A percentile compares a stretch with the other conserved stretches of the same genome.
phyloP scores from a whole-genome alignment of 2,797 vertebrate species.

The Spinibarbus caldwelli region DNA sequence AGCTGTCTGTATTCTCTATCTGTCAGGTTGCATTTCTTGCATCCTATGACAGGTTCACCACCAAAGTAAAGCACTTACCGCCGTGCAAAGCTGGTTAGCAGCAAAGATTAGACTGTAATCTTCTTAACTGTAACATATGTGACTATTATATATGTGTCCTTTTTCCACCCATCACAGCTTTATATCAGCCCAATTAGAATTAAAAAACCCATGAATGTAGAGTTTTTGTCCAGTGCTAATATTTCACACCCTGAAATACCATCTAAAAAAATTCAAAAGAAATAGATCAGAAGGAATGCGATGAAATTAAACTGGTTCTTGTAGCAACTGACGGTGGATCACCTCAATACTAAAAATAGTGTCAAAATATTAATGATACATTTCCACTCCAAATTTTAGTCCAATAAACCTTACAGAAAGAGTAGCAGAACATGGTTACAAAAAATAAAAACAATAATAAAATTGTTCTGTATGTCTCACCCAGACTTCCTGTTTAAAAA shows the following conservation, averaged over 20 bases:
- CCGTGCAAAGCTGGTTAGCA: conserved; percentile 75
- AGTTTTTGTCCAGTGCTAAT: not conserved
- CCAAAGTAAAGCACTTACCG: conserved; percentile 45
- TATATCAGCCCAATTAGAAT: not conserved
- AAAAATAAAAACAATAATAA: not conserved
- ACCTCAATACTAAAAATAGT: not conserved
- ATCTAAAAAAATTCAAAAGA: not conserved
- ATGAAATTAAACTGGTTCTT: not conserved
- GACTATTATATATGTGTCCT: not conserved
- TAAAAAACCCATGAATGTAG: not conserved
- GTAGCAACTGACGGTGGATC: not conserved
- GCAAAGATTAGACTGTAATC: conserved; percentile 77
- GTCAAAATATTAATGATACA: not conserved
- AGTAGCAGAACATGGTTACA: not conserved
- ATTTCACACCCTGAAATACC: too few relatives aligned
- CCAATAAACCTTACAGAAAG: not conserved
- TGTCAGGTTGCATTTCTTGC: conserved; percentile 72
- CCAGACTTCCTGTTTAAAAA: not conserved
- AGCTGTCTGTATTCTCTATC: conserved; percentile 64
- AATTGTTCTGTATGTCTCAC: not conserved
- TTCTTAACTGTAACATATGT: conserved; percentile 70
- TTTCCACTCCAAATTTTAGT: not conserved
- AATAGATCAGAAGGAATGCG: not conserved
- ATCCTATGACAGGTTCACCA: conserved; percentile 50
- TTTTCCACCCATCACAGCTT: not conserved